phyloP scores from a whole-genome alignment of 2,888 invertebrate genomes.

The Xestia rhomboidea region DNA sequence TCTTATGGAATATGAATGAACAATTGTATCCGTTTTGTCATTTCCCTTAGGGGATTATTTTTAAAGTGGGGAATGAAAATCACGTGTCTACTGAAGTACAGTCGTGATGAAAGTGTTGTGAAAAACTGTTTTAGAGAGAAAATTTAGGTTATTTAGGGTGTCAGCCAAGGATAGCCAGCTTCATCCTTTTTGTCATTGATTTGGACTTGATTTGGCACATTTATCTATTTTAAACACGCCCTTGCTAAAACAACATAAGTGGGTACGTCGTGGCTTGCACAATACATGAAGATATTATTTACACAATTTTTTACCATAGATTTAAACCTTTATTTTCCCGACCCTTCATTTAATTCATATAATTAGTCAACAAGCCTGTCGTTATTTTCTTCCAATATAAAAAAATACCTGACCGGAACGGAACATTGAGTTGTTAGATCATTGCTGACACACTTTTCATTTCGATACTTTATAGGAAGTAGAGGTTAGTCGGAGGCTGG shows the following conservation, averaged over 20 bases:
- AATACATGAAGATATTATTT: background rate
- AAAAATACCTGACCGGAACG: background rate
- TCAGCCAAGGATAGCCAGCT: background rate
- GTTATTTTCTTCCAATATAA: background rate
- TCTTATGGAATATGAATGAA: conserved; percentile 14
- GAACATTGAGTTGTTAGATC: conserved; percentile 5
- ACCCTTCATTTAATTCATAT: background rate
- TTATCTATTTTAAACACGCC: background rate
- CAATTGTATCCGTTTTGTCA: conserved; percentile 9
- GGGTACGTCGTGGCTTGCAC: background rate
- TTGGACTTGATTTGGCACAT: background rate
- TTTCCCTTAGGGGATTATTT: conserved; percentile 21
- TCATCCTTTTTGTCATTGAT: too few relatives aligned
- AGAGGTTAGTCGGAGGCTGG: background rate
- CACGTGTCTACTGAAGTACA: conserved; percentile 32
- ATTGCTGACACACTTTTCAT: conserved; percentile 9
- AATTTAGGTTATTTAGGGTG: background rate
- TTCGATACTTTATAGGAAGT: conserved; percentile 4
- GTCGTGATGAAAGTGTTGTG: conserved; percentile 1
- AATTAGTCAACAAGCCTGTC: background rate
- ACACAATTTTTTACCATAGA: background rate
- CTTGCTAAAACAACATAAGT: background rate
- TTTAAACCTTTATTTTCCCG: background rate
- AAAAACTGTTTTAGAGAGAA: background rate
- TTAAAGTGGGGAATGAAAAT: conserved; percentile 8